Percentiles rank a stretch among this genome's conserved stretches.
Evolutionary conservation across 2,888 invertebrate genomes (phyloP).

Genomic region (Tenodera sinensis): DNA sequence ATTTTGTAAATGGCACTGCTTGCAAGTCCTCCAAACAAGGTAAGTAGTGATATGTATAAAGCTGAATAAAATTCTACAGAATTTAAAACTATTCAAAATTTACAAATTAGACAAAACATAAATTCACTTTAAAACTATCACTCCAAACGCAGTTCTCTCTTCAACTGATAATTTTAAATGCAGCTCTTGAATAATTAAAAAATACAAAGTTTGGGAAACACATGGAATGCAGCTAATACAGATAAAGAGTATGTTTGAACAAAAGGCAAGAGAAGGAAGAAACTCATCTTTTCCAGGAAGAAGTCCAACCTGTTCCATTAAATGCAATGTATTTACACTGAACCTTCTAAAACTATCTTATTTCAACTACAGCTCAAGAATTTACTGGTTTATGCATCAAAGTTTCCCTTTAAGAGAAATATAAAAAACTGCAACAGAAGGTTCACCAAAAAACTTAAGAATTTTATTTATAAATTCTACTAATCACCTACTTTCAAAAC

Average conservation of each 20-base stretch:
- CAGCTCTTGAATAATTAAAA: neutral
- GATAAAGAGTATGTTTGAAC: neutral
- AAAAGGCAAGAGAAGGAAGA: neutral
- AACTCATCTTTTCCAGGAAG: neutral
- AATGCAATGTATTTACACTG: neutral
- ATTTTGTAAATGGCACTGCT: slow-evolving; percentile 21
- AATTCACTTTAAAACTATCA: neutral
- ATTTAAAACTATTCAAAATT: neutral
- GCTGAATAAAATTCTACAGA: neutral
- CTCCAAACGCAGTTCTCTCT: neutral
- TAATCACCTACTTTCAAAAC: neutral
- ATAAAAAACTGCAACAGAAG: neutral
- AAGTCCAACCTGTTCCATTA: neutral
- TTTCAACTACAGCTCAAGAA: too few relatives aligned
- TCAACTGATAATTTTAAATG: neutral
- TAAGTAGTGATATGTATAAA: slow-evolving; percentile 5
- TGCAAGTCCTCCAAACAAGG: slow-evolving; percentile 3
- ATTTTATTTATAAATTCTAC: neutral
- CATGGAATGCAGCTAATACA: neutral
- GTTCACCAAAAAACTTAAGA: neutral
- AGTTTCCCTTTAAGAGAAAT: neutral
- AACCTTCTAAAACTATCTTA: neutral
- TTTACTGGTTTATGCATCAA: neutral
- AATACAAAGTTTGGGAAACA: neutral
- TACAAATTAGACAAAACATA: neutral